Percentiles rank a stretch among this genome's conserved stretches.
Evolutionary conservation across 2,113 vertebrate genomes (phyloP).

Genomic region (Sarotherodon lohbergeri): DNA sequence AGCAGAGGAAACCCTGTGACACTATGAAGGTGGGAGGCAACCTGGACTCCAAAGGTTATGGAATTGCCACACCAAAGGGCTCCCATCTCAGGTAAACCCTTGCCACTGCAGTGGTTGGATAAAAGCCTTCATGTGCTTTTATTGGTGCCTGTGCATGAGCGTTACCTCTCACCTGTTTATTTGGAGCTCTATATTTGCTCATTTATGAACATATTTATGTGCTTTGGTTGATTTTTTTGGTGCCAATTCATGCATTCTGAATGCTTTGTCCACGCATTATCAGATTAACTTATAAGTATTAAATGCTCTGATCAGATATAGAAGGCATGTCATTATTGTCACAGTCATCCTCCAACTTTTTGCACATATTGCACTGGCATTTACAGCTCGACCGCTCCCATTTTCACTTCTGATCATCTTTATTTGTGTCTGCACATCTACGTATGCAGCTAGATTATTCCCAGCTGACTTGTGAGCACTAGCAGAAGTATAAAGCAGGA

Average conservation of each 20-base stretch:
- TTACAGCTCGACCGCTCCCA: background rate
- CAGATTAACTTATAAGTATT: background rate
- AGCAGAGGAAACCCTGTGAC: slow-evolving; percentile 95
- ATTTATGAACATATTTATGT: background rate
- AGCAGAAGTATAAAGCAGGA: slow-evolving; percentile 29
- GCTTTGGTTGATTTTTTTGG: background rate
- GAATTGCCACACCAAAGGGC: slow-evolving; percentile 97
- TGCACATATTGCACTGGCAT: background rate
- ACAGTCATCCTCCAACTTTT: background rate
- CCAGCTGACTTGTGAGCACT: slow-evolving; percentile 31
- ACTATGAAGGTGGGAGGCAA: slow-evolving; percentile 99
- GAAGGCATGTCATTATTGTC: background rate
- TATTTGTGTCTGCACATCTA: slow-evolving; percentile 4
- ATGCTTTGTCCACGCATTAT: background rate
- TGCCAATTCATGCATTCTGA: background rate
- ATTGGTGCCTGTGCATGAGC: slow-evolving; percentile 4
- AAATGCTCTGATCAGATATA: background rate
- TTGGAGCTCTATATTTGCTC: background rate
- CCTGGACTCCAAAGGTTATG: slow-evolving; percentile 99
- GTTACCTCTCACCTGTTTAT: background rate
- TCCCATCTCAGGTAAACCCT: slow-evolving; percentile 91
- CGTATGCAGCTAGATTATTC: background rate
- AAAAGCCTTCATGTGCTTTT: slow-evolving; percentile 17
- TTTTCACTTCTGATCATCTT: background rate
- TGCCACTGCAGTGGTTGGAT: slow-evolving; percentile 16